A percentile compares a stretch with the other conserved stretches of the same genome.
Conservation (phyloP, 2,113 vertebrate genomes). For the Poeciliopsis occidentalis region DNA sequence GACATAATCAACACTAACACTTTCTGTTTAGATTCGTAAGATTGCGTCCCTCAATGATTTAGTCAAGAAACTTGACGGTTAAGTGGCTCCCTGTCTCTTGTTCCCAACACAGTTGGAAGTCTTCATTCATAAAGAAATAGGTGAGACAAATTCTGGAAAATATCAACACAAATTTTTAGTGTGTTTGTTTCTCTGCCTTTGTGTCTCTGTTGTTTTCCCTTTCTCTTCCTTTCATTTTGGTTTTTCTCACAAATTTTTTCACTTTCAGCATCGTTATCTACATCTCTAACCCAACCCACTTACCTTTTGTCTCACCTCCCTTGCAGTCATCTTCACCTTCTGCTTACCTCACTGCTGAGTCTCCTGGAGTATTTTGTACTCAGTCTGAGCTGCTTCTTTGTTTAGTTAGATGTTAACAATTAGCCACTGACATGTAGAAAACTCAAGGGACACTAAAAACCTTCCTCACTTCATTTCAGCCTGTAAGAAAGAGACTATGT, state of each 20-base stretch:
- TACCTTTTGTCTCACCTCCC: neutral
- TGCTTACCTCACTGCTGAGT: slow-evolving; percentile 18
- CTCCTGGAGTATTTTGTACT: slow-evolving; percentile 53
- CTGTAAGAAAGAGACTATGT: slow-evolving; percentile 19
- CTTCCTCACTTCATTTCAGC: slow-evolving; percentile 53
- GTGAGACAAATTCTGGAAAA: no score
- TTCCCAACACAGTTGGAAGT: neutral
- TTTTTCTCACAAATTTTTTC: neutral
- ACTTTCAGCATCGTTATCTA: neutral
- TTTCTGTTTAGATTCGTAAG: neutral
- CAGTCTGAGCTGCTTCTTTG: slow-evolving; percentile 19
- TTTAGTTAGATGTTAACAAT: slow-evolving; percentile 45
- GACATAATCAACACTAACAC: neutral
- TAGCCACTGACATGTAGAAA: slow-evolving; percentile 45
- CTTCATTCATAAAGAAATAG: no score
- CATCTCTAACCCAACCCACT: neutral
- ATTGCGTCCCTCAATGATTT: neutral
- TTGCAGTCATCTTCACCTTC: slow-evolving; percentile 22
- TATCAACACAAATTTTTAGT: no score
- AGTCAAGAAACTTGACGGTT: neutral
- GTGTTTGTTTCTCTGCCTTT: no score
- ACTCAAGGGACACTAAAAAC: slow-evolving; percentile 58
- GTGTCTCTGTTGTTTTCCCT: neutral
- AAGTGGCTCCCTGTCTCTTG: neutral
- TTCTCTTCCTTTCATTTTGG: neutral